Evolutionary conservation across 1,140 invertebrate genomes (phyloP).

Genomic region (Elymnias hypermnestra): DNA sequence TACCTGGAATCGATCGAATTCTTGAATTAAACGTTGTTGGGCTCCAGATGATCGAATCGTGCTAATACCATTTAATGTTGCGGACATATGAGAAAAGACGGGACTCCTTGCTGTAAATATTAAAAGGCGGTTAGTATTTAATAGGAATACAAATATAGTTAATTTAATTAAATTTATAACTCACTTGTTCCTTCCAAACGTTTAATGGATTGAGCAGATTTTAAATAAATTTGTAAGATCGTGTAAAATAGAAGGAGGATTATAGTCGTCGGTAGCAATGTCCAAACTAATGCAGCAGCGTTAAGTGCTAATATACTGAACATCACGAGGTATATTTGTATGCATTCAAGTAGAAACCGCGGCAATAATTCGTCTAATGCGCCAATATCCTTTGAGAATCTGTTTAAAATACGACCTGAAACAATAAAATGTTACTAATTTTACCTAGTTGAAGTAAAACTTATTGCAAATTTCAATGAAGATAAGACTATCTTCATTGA

Average conservation of each 20-base stretch:
- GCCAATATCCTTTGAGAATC: constrained; percentile 87
- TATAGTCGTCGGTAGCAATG: constrained; percentile 82
- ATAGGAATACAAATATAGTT: neutral
- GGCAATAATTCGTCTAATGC: constrained; percentile 91
- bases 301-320: constrained; percentile 81
- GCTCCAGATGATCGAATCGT: constrained; percentile 86
- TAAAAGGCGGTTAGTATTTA: neutral
- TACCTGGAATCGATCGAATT: constrained; percentile 80
- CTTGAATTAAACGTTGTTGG: constrained; percentile 81
- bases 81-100: constrained; percentile 88
- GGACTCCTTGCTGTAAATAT: constrained; percentile 81
- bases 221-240: constrained; percentile 86
- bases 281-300: constrained; percentile 84
- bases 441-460: no score
- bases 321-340: constrained; percentile 81
- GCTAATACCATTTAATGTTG: constrained; percentile 86
- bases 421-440: no score
- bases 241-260: constrained; percentile 83
- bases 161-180: constrained; percentile 18
- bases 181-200: constrained; percentile 89
- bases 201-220: constrained; percentile 90
- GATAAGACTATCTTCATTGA: no score
- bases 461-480: neutral
- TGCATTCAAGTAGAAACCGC: constrained; percentile 85
- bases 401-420: constrained; percentile 82